These are phyloP conservation scores for Xylota sylvarum DNA, from an alignment of 2,888 invertebrate genomes.

Conservation along the genomic window DNA sequence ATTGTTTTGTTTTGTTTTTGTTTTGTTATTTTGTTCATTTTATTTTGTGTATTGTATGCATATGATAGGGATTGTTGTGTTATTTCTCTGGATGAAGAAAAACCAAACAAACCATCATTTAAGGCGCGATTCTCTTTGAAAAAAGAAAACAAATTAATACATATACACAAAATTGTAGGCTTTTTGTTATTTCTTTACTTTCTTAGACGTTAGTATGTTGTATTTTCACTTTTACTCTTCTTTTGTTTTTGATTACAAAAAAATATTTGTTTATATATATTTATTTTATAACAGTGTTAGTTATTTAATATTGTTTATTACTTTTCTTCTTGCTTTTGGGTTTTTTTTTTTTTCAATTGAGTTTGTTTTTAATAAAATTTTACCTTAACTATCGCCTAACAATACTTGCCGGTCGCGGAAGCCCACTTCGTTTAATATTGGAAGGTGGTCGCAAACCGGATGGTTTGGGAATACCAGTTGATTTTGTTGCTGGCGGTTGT, in stretches of 20 bases:
- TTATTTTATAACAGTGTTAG: conserved; percentile 63
- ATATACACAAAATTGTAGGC: conserved; percentile 52
- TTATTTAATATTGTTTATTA: conserved; percentile 41
- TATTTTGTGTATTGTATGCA: conserved; percentile 51
- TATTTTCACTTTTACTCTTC: neutral
- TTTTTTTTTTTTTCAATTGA: conserved; percentile 8
- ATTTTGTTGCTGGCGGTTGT: conserved; percentile 78
- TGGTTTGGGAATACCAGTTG: conserved; percentile 83
- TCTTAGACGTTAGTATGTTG: conserved; percentile 38
- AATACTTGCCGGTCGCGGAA: conserved; percentile 83
- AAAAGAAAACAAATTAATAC: conserved; percentile 58
- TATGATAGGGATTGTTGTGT: conserved; percentile 53
- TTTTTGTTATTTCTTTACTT: conserved; percentile 26
- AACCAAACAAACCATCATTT: conserved; percentile 57
- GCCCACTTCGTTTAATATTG: conserved; percentile 83
- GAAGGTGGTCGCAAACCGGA: conserved; percentile 83
- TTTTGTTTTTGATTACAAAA: conserved; percentile 65
- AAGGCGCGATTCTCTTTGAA: conserved; percentile 65
- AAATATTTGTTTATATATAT: conserved; percentile 58
- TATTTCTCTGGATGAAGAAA: conserved; percentile 39
- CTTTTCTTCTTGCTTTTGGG: conserved; percentile 18
- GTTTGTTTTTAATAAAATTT: conserved; percentile 2
- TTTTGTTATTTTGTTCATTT: conserved; percentile 28
- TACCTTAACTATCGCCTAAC: conserved; percentile 80
- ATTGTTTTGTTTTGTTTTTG: conserved; percentile 35